Conservation (phyloP, 2,888 invertebrate genomes). For the Lochmaea crataegi region DNA sequence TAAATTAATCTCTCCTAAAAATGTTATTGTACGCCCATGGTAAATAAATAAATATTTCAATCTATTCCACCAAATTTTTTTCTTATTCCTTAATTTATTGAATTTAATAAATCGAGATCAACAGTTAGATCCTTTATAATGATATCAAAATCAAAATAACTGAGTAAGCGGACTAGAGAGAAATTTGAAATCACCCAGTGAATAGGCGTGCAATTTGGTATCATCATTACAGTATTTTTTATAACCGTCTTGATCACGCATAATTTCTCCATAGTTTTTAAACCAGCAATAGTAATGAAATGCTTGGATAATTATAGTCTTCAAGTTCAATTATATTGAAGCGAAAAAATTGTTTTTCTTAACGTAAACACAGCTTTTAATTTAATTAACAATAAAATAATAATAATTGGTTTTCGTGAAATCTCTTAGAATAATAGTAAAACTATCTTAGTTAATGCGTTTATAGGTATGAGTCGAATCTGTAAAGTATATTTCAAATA, state of each 20-base stretch:
- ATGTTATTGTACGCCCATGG: no score
- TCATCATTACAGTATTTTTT: slow-evolving; percentile 9
- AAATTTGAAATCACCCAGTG: neutral
- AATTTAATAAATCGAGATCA: neutral
- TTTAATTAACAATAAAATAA: neutral
- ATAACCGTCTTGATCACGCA: slow-evolving; percentile 1
- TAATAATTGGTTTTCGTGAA: neutral
- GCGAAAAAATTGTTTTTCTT: neutral
- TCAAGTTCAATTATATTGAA: slow-evolving; percentile 1
- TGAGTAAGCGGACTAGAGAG: neutral
- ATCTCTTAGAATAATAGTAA: neutral
- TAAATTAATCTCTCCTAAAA: no score
- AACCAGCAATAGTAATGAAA: slow-evolving; percentile 13
- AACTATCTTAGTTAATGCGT: neutral
- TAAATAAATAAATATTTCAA: neutral
- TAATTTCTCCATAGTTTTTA: neutral
- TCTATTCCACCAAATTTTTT: neutral
- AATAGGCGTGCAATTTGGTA: neutral
- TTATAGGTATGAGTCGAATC: no score
- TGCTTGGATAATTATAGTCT: neutral
- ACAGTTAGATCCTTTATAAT: neutral
- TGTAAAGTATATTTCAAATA: no score
- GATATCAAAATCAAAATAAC: slow-evolving; percentile 1
- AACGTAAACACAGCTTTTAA: neutral
- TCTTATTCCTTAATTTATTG: neutral